Evolutionary conservation across 1,140 invertebrate genomes (phyloP).

Genomic region (Prorops nasuta): DNA sequence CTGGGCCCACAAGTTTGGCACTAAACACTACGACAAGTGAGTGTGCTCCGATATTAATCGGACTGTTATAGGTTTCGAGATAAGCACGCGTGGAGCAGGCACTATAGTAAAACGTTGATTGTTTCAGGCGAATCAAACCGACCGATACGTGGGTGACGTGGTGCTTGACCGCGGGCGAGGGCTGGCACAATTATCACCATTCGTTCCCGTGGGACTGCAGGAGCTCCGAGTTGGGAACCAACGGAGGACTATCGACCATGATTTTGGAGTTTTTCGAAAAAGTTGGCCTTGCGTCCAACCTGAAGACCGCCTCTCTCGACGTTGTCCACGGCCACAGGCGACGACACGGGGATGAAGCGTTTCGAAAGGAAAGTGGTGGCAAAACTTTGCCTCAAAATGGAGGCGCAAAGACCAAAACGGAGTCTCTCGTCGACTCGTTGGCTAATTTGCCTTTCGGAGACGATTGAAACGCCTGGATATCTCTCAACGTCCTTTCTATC

Average conservation of each 20-base stretch:
- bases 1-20: not conserved
- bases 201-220: slow-evolving; percentile 90
- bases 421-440: too few species aligned
- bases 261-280: slow-evolving; percentile 78
- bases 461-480: too few species aligned
- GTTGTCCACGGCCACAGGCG: slow-evolving; percentile 65
- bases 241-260: slow-evolving; percentile 68
- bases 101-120: not conserved
- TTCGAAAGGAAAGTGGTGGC: too few species aligned
- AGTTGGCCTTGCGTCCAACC: slow-evolving; percentile 80
- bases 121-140: slow-evolving; percentile 13
- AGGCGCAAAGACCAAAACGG: too few species aligned
- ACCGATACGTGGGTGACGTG: not conserved
- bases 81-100: too few species aligned
- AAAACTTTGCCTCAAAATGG: too few species aligned
- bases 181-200: slow-evolving; percentile 93
- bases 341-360: slow-evolving; percentile 71
- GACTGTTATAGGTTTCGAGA: not conserved
- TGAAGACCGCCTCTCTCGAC: slow-evolving; percentile 72
- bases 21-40: slow-evolving; percentile 52
- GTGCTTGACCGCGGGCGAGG: slow-evolving; percentile 60
- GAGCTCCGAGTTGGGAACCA: slow-evolving; percentile 71
- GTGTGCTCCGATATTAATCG: slow-evolving; percentile 6
- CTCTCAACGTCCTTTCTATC: too few species aligned
- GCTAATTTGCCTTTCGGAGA: too few species aligned